Evolutionary conservation across 2,113 vertebrate species (phyloP).

Genomic region (Nyctibius bracteatus): DNA sequence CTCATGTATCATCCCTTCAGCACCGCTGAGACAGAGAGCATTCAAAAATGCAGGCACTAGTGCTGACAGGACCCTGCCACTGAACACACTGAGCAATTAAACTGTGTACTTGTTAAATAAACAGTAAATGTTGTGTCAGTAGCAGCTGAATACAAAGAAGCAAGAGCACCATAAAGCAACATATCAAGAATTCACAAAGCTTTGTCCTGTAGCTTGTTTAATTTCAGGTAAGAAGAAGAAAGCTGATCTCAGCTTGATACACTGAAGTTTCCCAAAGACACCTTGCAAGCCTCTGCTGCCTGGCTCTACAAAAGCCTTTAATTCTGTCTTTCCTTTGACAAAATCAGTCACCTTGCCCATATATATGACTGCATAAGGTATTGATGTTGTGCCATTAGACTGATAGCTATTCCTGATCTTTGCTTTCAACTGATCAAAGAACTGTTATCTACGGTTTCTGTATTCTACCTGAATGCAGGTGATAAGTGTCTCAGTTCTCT

Average conservation of each 20-base stretch:
- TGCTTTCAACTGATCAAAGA: not conserved
- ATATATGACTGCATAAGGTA: not conserved
- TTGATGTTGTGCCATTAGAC: not conserved
- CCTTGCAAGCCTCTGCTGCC: not conserved
- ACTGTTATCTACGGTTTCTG: not conserved
- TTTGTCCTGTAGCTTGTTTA: not conserved
- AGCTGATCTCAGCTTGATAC: not conserved
- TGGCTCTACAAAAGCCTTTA: not conserved
- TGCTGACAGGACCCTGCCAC: not conserved
- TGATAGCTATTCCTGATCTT: not conserved
- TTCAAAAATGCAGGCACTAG: not conserved
- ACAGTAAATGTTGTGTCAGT: not conserved
- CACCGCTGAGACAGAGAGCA: not conserved
- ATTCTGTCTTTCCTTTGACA: not conserved
- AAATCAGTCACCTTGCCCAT: not conserved
- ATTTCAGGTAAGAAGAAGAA: not conserved
- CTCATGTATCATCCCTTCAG: not conserved
- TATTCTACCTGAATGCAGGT: not conserved
- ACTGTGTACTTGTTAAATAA: not conserved
- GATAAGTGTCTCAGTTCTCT: not conserved
- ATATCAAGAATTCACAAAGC: not conserved
- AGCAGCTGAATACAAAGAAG: not conserved
- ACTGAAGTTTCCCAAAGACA: not conserved
- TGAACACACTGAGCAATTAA: rapidly evolving
- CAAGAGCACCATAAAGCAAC: not conserved